Percentiles rank a stretch among this genome's conserved stretches.
Evolutionary conservation across 2,113 vertebrate genomes (phyloP).

Genomic region (Trogon surrucura): DNA sequence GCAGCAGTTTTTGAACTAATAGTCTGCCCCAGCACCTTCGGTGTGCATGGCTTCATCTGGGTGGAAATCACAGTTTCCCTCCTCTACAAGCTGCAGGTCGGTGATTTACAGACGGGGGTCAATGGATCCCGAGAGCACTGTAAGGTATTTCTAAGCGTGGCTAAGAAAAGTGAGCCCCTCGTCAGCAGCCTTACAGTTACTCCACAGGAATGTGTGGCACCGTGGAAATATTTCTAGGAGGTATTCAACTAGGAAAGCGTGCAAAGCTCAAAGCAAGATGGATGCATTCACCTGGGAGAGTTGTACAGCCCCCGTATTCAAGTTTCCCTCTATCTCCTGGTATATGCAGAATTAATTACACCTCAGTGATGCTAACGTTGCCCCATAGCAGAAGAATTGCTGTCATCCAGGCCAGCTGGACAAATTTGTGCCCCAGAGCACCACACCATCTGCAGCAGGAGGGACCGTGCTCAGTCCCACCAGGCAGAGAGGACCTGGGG

Average conservation of each 20-base stretch:
- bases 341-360: background rate
- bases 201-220: conserved; percentile 33
- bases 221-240: conserved; percentile 45
- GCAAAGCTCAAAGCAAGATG: conserved; percentile 18
- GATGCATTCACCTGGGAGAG: background rate
- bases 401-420: background rate
- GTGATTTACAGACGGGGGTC: background rate
- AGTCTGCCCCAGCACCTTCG: background rate
- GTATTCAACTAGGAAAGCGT: background rate
- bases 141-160: conserved; percentile 23
- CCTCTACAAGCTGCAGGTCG: background rate
- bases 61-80: background rate
- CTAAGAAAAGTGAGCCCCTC: conserved; percentile 27
- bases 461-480: rapidly evolving
- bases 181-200: background rate
- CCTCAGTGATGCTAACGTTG: background rate
- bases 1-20: background rate
- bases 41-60: background rate
- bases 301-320: background rate
- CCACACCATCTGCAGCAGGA: background rate
- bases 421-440: background rate
- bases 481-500: background rate
- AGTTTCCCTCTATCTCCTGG: background rate
- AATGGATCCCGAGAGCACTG: background rate
- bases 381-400: background rate